A percentile compares a stretch with the other conserved stretches of the same genome.
phyloP scores from a whole-genome alignment of 2,797 vertebrate genomes.

The Ctenosaura bakeri region DNA sequence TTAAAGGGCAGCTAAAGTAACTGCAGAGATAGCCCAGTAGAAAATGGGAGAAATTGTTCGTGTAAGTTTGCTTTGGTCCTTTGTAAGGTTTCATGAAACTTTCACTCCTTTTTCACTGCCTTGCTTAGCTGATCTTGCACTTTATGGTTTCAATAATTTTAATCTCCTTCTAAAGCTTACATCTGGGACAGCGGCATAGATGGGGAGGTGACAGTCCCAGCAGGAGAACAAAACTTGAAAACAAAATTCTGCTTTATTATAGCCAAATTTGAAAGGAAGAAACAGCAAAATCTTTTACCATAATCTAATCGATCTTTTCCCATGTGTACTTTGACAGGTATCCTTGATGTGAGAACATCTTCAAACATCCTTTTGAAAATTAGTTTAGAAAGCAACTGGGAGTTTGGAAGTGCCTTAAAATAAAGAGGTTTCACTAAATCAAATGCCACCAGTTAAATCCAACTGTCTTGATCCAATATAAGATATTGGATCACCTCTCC shows the following conservation, averaged over 20 bases:
- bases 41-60: not conserved
- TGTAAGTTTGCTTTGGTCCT: constrained; percentile 5
- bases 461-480: constrained; percentile 10
- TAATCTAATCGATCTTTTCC: constrained; percentile 19
- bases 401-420: constrained; percentile 41
- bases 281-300: not conserved
- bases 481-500: constrained; percentile 2
- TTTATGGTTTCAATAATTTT: constrained; percentile 24
- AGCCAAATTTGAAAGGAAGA: constrained; percentile 18
- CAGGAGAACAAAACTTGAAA: constrained; percentile 11
- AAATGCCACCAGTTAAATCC: constrained; percentile 29
- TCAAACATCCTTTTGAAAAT: constrained; percentile 49
- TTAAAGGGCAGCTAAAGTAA: not conserved
- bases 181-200: constrained; percentile 2
- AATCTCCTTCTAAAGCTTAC: constrained; percentile 31
- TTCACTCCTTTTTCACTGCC: not conserved
- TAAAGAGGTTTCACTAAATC: constrained; percentile 19
- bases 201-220: not conserved
- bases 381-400: constrained; percentile 35
- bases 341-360: constrained; percentile 10
- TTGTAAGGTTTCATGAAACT: not conserved
- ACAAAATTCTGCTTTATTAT: constrained; percentile 30
- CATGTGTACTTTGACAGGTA: constrained; percentile 6
- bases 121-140: not conserved
- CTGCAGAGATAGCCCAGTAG: not conserved